Evolutionary conservation across 2,888 invertebrate genomes (phyloP).

Genomic region (Lasioglossum calceatum): DNA sequence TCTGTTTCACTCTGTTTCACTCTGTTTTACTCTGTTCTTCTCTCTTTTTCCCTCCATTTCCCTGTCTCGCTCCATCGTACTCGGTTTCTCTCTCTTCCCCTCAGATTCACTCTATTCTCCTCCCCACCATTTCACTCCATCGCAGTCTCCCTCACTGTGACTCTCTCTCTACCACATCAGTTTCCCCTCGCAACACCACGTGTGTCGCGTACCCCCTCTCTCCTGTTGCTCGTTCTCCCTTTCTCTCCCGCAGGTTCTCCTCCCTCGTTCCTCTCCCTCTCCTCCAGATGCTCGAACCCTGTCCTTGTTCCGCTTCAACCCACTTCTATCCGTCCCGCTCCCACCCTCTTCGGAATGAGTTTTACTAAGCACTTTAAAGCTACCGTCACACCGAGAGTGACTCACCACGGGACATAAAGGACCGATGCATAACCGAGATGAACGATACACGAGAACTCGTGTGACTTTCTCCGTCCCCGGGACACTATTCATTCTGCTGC

Average conservation of each 20-base stretch:
- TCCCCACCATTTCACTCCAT: background rate
- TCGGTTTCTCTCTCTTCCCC: background rate
- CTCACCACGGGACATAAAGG: constrained; percentile 58
- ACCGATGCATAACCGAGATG: constrained; percentile 39
- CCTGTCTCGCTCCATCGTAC: background rate
- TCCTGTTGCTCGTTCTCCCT: background rate
- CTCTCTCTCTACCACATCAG: background rate
- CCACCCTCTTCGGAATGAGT: constrained; percentile 59
- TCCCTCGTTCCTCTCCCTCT: background rate
- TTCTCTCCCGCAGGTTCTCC: background rate
- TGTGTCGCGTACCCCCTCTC: background rate
- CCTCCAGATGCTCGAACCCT: background rate
- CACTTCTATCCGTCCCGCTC: constrained; percentile 5
- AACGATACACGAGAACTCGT: background rate
- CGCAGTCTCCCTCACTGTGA: background rate
- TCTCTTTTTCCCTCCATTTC: background rate
- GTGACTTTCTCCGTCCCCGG: constrained; percentile 23
- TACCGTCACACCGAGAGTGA: constrained; percentile 65
- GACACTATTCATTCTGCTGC: background rate
- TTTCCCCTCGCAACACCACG: background rate
- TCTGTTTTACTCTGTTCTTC: background rate
- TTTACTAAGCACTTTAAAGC: constrained; percentile 72
- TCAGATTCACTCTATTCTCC: background rate
- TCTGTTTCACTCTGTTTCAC: background rate
- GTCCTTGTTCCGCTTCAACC: constrained; percentile 19